Base-by-base conservation (phyloP, 2,888 invertebrate species). In the Griposia aprilina region DNA sequence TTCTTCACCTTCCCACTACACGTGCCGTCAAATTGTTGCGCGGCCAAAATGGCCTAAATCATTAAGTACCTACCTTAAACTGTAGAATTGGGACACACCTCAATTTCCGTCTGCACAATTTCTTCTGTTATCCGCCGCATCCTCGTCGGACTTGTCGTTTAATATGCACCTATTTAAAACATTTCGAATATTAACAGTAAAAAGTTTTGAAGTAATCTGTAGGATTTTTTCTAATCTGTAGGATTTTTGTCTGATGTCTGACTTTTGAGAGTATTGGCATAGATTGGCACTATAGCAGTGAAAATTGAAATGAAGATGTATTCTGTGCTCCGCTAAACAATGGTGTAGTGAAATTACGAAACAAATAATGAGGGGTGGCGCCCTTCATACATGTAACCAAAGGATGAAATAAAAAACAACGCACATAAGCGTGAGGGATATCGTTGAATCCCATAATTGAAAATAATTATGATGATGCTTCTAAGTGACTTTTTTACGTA, bases 111-210 rank as follows among this genome's bases (percentile, higher is more conserved):
- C 94, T 26, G 89, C 90, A 26, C 92, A 90, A 87, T 93, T 95
- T 90, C 94, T 97, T 88, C 97, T 96, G 85, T 95, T 95, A 83
- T 98, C 98, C 78, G 97, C 97, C 83, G 98, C 97, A 87, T 98
- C 98, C 88, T 98, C 98, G 89, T 98, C 98, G 80, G 97, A 98
- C 94, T 98, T 98, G 86, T 98, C 98, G 92, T 98, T 98, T 57
- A n/a, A 15, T 26, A 17, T 30, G 26, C n/a, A n/a, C n/a, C n/a
- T 60, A 26, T 59, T 59, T 59, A 26, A 26, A 59, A 26, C 8
- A 3, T 30, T 30, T 20, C 20, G 20, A 62, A 30, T 36, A 62
- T 36, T 36, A 23, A 23, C 36, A 36, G 13, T 36, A 23, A 36
- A 13, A 36, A 23, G 7, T 63, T 20, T 62, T 62, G 62, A 20